Conservation (phyloP, 2,888 invertebrate genomes). For the Microdon myrmicae region DNA sequence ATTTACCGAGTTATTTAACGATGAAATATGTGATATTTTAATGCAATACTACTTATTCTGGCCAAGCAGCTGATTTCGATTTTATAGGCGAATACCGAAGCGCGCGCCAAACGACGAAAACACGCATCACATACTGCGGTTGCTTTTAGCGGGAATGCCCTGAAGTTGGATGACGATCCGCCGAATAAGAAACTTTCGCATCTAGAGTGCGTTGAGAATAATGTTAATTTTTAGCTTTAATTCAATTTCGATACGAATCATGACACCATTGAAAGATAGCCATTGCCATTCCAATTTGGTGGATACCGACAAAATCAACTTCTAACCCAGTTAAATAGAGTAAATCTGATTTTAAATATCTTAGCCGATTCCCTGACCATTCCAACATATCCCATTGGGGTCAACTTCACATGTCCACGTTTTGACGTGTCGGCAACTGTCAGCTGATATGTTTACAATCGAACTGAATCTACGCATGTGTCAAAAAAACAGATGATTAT, state of each 20-base stretch:
- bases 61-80: constrained; percentile 50
- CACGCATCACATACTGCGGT: constrained; percentile 43
- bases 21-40: constrained; percentile 45
- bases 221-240: not conserved
- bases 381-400: not conserved
- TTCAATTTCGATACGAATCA: too few species aligned
- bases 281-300: not conserved
- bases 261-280: not conserved
- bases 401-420: constrained; percentile 25
- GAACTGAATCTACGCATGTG: constrained; percentile 15
- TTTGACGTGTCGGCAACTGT: constrained; percentile 21
- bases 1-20: constrained; percentile 23
- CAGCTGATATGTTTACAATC: constrained; percentile 34
- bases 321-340: not conserved
- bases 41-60: constrained; percentile 48
- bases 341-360: not conserved
- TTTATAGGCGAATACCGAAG: constrained; percentile 47
- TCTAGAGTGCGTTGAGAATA: constrained; percentile 21
- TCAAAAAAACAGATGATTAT: too few species aligned
- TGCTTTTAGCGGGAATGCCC: constrained; percentile 30
- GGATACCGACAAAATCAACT: not conserved
- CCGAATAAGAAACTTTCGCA: not conserved
- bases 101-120: constrained; percentile 52
- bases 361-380: constrained; percentile 20
- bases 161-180: constrained; percentile 24